Evolutionary conservation across 2,113 vertebrate species (phyloP), one percentile per base, ranked within the genome.

Genomic region (Mellivora capensis): DNA sequence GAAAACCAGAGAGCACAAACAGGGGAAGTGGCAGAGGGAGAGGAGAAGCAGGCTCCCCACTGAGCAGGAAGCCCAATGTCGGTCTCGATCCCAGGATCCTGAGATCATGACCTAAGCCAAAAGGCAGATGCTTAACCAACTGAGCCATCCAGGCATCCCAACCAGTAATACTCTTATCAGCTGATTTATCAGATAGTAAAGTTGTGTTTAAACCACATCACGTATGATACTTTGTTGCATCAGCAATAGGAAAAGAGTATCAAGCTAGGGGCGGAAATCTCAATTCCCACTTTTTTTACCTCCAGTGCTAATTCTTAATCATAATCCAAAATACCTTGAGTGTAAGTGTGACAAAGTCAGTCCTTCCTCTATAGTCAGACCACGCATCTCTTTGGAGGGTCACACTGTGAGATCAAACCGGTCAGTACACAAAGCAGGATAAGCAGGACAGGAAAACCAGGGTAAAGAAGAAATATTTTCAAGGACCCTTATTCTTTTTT

Each of bases 331-430:
- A 86, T 64, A 29, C n/a, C 17, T 52, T 57, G 17, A 72, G 12
- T 23, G 20, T 44, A 74, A 21, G 9, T 77, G 15, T 25, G 52
- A 17, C 6, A 3, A 87, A 89, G 20, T 27, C 23, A 79, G 62
- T n/a, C 7, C 37, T 59, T n/a, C 44, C 27, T 54, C 5, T 23
- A 27, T 3, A 34, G 18, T 72, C 61, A 71, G 27, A 72, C 21
- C 3, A n/a, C 13, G 21, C 44, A 8, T 6, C 29, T 0, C 4
- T 77, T 18, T 57, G 17, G 10, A 76, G 8, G 4, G 17, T 10
- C 34, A 64, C 18, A 29, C 1, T 11, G 34, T 9, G 14, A 37
- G n/a, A 52, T 47, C 42, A 62, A 82, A 64, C 1, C 11, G 23
- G 20, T 37, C 3, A 62, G 2, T n/a, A 23, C 8, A 6, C 47